These are phyloP conservation scores for Premnoplex brunnescens DNA, from an alignment of 2,797 vertebrate species.

Conservation along the genomic window DNA sequence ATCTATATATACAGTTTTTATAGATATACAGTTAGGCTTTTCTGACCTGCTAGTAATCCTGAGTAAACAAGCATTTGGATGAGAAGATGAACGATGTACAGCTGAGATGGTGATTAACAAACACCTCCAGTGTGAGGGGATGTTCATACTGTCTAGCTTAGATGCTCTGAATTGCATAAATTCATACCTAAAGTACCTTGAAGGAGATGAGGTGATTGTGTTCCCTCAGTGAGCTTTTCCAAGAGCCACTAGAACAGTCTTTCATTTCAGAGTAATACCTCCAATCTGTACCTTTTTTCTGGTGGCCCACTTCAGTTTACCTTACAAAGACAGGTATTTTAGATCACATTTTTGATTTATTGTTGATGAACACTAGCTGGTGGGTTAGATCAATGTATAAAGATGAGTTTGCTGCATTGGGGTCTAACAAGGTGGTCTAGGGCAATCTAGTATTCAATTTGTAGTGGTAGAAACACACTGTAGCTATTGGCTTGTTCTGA, in stretches of 20 bases:
- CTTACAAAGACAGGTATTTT: not conserved
- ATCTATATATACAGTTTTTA: not conserved
- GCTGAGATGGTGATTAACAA: not conserved
- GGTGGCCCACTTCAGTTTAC: not conserved
- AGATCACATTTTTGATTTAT: not conserved
- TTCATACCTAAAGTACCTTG: not conserved
- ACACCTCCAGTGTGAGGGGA: not conserved
- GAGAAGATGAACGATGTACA: not conserved
- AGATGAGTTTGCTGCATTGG: not conserved
- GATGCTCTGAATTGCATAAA: not conserved
- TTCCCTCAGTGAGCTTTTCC: not conserved
- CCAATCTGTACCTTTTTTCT: not conserved
- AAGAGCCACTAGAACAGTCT: not conserved
- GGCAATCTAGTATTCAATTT: slow-evolving; percentile 4
- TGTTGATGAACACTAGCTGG: not conserved
- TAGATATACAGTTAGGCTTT: not conserved
- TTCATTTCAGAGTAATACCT: not conserved
- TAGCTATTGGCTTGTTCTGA: not conserved
- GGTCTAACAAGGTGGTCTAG: not conserved
- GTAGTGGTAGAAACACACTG: not conserved
- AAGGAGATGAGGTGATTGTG: not conserved
- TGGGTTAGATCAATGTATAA: not conserved
- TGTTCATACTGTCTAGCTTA: not conserved
- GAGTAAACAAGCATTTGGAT: not conserved
- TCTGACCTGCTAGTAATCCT: not conserved